Percentiles rank a stretch among this genome's conserved stretches.
Evolutionary conservation across 2,113 vertebrate species (phyloP).

Genomic region (Casuarius casuarius): DNA sequence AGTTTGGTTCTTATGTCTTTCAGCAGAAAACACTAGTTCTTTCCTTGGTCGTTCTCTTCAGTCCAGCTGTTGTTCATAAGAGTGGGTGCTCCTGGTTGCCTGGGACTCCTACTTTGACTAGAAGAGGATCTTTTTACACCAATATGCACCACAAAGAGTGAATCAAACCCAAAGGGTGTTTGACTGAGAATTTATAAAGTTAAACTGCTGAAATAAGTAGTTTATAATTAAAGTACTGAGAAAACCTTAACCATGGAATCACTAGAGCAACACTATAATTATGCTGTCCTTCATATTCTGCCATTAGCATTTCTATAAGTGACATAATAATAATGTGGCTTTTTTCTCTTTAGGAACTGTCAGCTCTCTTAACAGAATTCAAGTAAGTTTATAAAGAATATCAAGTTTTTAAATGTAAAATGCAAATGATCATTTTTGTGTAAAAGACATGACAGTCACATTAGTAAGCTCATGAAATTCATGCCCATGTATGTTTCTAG

Average conservation of each 20-base stretch:
- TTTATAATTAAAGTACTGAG: conserved; percentile 63
- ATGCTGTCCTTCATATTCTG: conserved; percentile 53
- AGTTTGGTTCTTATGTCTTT: background rate
- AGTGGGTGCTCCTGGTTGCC: background rate
- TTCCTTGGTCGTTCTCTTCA: background rate
- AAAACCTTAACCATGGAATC: conserved; percentile 54
- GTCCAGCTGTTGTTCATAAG: background rate
- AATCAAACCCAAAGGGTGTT: conserved; percentile 15
- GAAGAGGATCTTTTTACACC: background rate
- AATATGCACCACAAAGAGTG: background rate
- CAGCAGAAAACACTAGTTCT: background rate
- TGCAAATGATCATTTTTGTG: conserved; percentile 33
- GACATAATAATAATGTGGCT: conserved; percentile 52
- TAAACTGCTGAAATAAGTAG: conserved; percentile 60
- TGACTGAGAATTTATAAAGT: conserved; percentile 38
- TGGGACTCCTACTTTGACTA: background rate
- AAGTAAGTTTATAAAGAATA: conserved; percentile 52
- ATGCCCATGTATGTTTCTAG: background rate
- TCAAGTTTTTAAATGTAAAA: conserved; percentile 59
- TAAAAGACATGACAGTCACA: conserved; percentile 16
- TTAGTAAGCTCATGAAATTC: conserved; percentile 13
- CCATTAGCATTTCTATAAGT: conserved; percentile 68
- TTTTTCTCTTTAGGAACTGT: conserved; percentile 53
- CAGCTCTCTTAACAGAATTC: conserved; percentile 52
- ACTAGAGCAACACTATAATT: conserved; percentile 58